These are phyloP conservation scores for Lampris megalopsis DNA, from an alignment of 2,113 vertebrate genomes.

Conservation along the genomic window DNA sequence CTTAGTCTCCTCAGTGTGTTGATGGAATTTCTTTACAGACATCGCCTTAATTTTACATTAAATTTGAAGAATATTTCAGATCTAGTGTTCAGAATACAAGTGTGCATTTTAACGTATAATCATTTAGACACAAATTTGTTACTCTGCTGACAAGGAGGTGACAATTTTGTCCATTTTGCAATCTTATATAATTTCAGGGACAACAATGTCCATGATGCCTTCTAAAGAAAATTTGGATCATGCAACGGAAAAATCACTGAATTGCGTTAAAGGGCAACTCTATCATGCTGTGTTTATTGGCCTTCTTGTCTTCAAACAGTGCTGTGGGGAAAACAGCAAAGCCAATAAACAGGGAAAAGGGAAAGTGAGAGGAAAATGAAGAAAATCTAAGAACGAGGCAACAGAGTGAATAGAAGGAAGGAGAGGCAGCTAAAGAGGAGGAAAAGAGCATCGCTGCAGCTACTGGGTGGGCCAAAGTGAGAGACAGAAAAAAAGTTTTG, in stretches of 20 bases:
- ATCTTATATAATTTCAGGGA: too few relatives aligned
- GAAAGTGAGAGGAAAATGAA: slow-evolving; percentile 86
- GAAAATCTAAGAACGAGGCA: slow-evolving; percentile 83
- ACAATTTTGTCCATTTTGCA: not conserved
- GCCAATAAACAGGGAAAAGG: slow-evolving; percentile 87
- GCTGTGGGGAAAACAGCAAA: slow-evolving; percentile 83
- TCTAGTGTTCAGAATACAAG: not conserved
- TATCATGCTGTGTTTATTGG: slow-evolving; percentile 88
- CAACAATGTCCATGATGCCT: slow-evolving; percentile 85
- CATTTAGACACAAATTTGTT: not conserved
- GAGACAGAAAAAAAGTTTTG: slow-evolving; percentile 79
- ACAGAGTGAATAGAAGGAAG: slow-evolving; percentile 68
- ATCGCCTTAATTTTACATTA: slow-evolving; percentile 78
- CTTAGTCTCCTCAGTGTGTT: slow-evolving; percentile 90
- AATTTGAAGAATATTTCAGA: not conserved
- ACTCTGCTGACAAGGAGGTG: not conserved
- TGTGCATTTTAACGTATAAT: not conserved
- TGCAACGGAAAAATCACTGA: slow-evolving; percentile 88
- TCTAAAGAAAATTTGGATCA: slow-evolving; percentile 89
- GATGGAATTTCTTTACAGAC: slow-evolving; percentile 91
- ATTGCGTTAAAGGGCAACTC: slow-evolving; percentile 86
- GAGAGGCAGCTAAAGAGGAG: slow-evolving; percentile 62
- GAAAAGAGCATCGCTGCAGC: slow-evolving; percentile 88
- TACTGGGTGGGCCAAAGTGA: slow-evolving; percentile 86
- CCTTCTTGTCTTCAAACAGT: slow-evolving; percentile 82